Percentiles rank a stretch among this genome's conserved stretches.
These are phyloP conservation scores for Tortrix viridana DNA, from an alignment of 2,888 invertebrate genomes.

Conservation along the genomic window DNA sequence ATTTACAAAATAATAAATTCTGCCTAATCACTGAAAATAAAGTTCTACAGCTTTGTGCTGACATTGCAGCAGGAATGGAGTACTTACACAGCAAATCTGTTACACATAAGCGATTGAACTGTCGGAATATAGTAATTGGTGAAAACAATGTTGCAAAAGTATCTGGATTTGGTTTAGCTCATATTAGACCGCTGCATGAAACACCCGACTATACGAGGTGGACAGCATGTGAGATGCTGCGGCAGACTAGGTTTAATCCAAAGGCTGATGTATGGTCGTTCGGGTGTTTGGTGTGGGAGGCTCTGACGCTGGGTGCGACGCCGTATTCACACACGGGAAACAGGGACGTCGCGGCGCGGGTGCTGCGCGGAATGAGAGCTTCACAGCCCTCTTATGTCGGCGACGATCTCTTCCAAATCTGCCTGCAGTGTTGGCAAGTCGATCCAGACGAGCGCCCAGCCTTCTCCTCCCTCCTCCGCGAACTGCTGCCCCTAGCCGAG, in stretches of 20 bases:
- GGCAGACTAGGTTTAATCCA: slow-evolving; percentile 86
- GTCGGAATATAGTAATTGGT: slow-evolving; percentile 88
- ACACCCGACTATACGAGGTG: slow-evolving; percentile 90
- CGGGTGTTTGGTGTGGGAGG: slow-evolving; percentile 93
- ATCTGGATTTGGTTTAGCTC: slow-evolving; percentile 89
- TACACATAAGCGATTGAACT: slow-evolving; percentile 89
- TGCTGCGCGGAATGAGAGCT: slow-evolving; percentile 88
- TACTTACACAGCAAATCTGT: slow-evolving; percentile 87
- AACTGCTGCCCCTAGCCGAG: slow-evolving; percentile 66
- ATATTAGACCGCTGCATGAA: slow-evolving; percentile 85
- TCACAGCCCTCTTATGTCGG: slow-evolving; percentile 89
- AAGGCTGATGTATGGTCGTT: slow-evolving; percentile 94
- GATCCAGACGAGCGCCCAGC: slow-evolving; percentile 92
- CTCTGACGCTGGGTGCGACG: slow-evolving; percentile 90
- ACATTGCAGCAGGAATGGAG: slow-evolving; percentile 89
- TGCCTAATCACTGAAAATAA: slow-evolving; percentile 86
- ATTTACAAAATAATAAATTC: slow-evolving; percentile 81
- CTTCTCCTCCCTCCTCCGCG: slow-evolving; percentile 85
- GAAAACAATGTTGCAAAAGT: slow-evolving; percentile 88
- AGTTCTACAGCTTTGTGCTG: slow-evolving; percentile 86
- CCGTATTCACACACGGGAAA: slow-evolving; percentile 88
- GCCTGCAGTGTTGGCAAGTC: slow-evolving; percentile 93
- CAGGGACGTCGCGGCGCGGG: slow-evolving; percentile 87
- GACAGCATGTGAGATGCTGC: slow-evolving; percentile 91
- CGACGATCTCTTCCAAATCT: slow-evolving; percentile 91